phyloP scores from a whole-genome alignment of 1,140 invertebrate species.

The Mylabris phalerata region DNA sequence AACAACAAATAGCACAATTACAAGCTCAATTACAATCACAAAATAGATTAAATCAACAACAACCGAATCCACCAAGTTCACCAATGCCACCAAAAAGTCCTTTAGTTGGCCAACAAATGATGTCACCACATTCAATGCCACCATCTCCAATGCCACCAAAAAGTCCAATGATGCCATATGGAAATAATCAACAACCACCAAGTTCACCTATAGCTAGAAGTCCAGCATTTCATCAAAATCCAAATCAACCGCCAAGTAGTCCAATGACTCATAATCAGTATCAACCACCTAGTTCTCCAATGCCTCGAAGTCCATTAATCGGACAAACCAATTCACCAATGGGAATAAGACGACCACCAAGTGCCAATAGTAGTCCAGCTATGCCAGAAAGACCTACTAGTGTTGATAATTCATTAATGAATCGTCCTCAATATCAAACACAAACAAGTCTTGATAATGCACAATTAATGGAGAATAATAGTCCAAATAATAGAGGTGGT shows the following conservation, averaged over 20 bases:
- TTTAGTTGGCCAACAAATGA: conserved; percentile 42
- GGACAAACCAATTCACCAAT: conserved; percentile 45
- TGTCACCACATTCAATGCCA: conserved; percentile 51
- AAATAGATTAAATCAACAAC: conserved; percentile 42
- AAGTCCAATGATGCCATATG: conserved; percentile 32
- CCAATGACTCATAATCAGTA: conserved; percentile 49
- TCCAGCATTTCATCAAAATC: conserved; percentile 51
- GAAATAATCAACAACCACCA: conserved; percentile 50
- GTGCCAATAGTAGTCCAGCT: conserved; percentile 48
- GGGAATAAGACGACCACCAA: conserved; percentile 49
- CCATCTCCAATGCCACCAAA: conserved; percentile 44
- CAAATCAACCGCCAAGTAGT: conserved; percentile 46
- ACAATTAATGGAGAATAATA: conserved; percentile 18
- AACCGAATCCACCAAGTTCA: conserved; percentile 41
- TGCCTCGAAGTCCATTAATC: conserved; percentile 49
- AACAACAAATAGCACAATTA: conserved; percentile 49
- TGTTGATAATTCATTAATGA: conserved; percentile 47
- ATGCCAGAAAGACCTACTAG: conserved; percentile 52
- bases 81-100: conserved; percentile 48
- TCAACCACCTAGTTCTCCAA: conserved; percentile 48
- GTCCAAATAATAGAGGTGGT: conserved; percentile 40
- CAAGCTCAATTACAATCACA: conserved; percentile 39
- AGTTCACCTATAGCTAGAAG: conserved; percentile 59
- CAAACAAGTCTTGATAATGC: conserved; percentile 28
- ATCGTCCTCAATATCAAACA: conserved; percentile 45